Conservation (phyloP, 2,888 invertebrate genomes). For the Miltochrista miniata region DNA sequence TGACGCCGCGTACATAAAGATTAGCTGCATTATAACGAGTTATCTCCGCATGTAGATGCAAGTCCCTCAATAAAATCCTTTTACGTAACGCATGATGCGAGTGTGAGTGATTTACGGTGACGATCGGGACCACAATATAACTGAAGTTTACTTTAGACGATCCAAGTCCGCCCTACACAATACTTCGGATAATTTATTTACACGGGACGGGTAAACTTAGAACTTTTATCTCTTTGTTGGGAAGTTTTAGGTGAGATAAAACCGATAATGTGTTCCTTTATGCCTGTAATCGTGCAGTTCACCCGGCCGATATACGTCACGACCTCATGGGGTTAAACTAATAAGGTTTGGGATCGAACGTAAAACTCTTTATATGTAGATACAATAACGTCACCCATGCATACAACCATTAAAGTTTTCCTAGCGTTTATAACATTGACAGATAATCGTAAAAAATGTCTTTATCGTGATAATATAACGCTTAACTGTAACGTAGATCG, state of each 20-base stretch:
- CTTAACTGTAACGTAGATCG: constrained; percentile 40
- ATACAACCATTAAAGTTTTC: constrained; percentile 34
- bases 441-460: constrained; percentile 48
- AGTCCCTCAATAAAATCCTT: constrained; percentile 68
- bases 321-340: constrained; percentile 63
- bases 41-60: constrained; percentile 60
- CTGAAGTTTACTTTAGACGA: constrained; percentile 73
- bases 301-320: constrained; percentile 27
- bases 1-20: constrained; percentile 25
- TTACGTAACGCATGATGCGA: constrained; percentile 62
- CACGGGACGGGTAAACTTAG: constrained; percentile 64
- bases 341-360: constrained; percentile 13
- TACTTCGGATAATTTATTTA: constrained; percentile 77
- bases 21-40: constrained; percentile 53
- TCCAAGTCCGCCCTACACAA: constrained; percentile 60
- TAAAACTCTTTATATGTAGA: constrained; percentile 12
- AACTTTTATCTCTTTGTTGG: constrained; percentile 77
- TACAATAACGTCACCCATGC: constrained; percentile 20
- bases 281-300: constrained; percentile 62
- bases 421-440: constrained; percentile 39
- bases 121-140: constrained; percentile 61
- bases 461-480: constrained; percentile 53
- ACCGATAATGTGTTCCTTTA: constrained; percentile 76
- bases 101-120: constrained; percentile 70
- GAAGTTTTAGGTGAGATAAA: constrained; percentile 74